Evolutionary conservation across 2,888 invertebrate species (phyloP), one percentile per base, ranked within the genome.

Genomic region (Apamea epomidion): DNA sequence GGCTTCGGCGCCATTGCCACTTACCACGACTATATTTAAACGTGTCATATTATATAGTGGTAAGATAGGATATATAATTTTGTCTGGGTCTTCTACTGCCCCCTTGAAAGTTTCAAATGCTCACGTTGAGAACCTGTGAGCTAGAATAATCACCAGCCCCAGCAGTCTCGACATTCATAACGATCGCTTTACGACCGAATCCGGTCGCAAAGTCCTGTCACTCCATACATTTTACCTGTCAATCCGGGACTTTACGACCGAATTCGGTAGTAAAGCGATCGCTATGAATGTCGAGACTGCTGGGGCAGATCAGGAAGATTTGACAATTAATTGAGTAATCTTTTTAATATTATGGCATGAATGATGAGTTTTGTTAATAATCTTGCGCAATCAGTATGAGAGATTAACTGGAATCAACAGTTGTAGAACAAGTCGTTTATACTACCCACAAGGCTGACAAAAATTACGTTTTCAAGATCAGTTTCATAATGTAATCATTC

Each of bases 381-480:
- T 69, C 60, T 62, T 37, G n/a, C 37, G 32, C 37, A 45, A 83
- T 81, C 29, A 62, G 51, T 37, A 29, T 77, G 32, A 62, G 29
- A 60, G 21, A 69, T 76, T 54, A 62, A 29, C 29, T 60, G 37
- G 58, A 29, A 60, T 68, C 18, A 80, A 76, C 48, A 45, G 32
- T 32, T 45, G 42, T 45, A 83, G 21, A 54, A 32, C 14, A 74
- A 32, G 16, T 16, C 54, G 29, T 7, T 16, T 10, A 58, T n/a
- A 29, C 21, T 51, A 21, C n/a, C 37, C 29, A 62, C 29, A 67
- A 72, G 29, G 18, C 12, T 60, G 12, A 42, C 8, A 16, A 58
- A 42, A 70, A 71, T 37, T 16, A n/a, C 2, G 25, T 51, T 75
- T 62, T 51, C 25, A 69, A n/a, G 37, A 51, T 29, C 5, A n/a